Base-by-base conservation (phyloP, 2,888 invertebrate genomes). In the Rhingia campestris region DNA sequence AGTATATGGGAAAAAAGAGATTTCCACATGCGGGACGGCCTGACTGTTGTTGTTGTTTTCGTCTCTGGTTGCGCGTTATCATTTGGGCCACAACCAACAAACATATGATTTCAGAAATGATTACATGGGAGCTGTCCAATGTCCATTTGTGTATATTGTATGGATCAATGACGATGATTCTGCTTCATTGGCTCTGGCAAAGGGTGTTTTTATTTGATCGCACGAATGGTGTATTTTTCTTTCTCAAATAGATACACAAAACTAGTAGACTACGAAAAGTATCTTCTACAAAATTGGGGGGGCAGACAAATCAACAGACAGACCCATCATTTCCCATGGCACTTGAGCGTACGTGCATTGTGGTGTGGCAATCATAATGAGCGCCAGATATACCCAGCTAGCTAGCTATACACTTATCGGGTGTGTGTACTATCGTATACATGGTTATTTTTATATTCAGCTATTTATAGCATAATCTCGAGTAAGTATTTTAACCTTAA, bases 71-170 rank as follows among this genome's bases (percentile, higher is more conserved):
- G 22, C 22, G 64, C 56, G 45, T 76, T 77, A 77, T 82, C 77
- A 82, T 82, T 73, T 77, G 72, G 81, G 81, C 81, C 81, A 82
- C 69, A 58, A 64, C 43, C 63, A 61, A 47, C 47, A 47, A 69
- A 81, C 53, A 70, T 63, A 51, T 67, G 54, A 67, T 76, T 76
- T 75, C 33, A 12, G 51, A 74, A 66, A 43, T 67, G 22, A 22
- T 22, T 22, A 22, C 22, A 22, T 22, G 22, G 22, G 22, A 22
- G 22, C 22, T 22, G 22, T 22, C 22, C 22, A 22, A 22, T 22
- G 22, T 22, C 22, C 66, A 66, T 59, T 30, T 75, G 35, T 72
- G 32, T 41, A n/a, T 45, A 22, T 35, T n/a, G 12, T 32, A 7
- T 63, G 69, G 49, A 64, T 79, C 39, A 54, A 69, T 81, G 80